Conservation (phyloP, 2,113 vertebrate genomes). For the Apus apus region DNA sequence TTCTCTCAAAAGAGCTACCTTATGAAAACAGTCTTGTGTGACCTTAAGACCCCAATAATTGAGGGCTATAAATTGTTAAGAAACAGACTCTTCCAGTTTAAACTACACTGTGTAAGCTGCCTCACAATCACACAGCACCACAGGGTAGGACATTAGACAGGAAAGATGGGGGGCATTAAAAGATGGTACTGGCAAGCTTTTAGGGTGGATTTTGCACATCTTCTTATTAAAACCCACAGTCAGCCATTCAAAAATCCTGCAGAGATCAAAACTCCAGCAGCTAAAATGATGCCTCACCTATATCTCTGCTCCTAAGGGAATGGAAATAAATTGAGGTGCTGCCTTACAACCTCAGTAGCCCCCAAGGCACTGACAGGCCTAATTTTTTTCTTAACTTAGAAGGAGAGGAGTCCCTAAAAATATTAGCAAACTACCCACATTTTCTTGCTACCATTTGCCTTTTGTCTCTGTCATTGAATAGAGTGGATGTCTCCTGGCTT, state of each 20-base stretch:
- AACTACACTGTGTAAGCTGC: not conserved
- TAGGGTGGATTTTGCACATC: not conserved
- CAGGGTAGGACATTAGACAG: not conserved
- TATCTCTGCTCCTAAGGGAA: not conserved
- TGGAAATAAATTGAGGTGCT: constrained; percentile 13
- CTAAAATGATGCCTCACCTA: not conserved
- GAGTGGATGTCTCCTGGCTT: not conserved
- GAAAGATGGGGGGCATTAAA: not conserved
- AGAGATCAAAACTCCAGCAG: not conserved
- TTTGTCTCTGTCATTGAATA: not conserved
- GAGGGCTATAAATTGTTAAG: not conserved
- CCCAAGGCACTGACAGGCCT: not conserved
- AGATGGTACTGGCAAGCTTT: not conserved
- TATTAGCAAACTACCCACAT: not conserved
- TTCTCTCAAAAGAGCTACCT: not conserved
- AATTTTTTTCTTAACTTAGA: not conserved
- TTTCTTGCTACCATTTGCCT: not conserved
- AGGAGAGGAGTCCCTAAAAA: not conserved
- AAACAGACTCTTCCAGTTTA: not conserved
- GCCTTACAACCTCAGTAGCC: not conserved
- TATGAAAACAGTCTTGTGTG: not conserved
- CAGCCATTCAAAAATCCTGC: not conserved
- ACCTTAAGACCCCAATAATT: not conserved
- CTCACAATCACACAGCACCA: not conserved
- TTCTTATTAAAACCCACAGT: not conserved